These are phyloP conservation scores for Odontothrips loti DNA, from an alignment of 2,888 invertebrate genomes.

Conservation along the genomic window DNA sequence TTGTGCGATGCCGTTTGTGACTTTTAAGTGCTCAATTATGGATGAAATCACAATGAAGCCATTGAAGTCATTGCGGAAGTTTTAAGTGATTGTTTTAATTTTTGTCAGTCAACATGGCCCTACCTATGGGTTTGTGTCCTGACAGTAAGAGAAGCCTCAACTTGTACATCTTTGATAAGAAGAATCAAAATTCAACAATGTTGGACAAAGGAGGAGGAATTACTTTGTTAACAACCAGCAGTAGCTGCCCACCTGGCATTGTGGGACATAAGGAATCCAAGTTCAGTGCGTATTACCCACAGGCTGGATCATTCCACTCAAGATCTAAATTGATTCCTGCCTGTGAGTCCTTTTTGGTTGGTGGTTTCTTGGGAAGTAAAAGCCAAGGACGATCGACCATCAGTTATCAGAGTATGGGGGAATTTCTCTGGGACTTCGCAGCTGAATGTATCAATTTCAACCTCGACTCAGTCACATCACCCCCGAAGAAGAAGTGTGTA, in stretches of 20 bases:
- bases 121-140: neutral
- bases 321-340: neutral
- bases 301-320: neutral
- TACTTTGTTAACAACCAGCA: neutral
- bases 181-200: conserved; percentile 2
- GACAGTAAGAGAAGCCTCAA: conserved; percentile 3
- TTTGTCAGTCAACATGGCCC: neutral
- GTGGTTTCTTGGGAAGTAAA: neutral
- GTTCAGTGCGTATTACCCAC: neutral
- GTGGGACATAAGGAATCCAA: neutral
- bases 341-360: neutral
- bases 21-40: neutral
- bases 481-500: neutral
- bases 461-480: neutral
- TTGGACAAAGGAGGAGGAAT: conserved; percentile 2
- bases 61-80: neutral
- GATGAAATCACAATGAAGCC: conserved; percentile 14
- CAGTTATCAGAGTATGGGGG: neutral
- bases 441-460: neutral
- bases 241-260: neutral
- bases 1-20: neutral
- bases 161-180: neutral
- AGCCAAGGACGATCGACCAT: neutral
- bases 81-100: neutral
- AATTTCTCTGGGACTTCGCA: neutral